Base-by-base conservation (phyloP, 1,140 invertebrate genomes). In the Drosophila miranda region DNA sequence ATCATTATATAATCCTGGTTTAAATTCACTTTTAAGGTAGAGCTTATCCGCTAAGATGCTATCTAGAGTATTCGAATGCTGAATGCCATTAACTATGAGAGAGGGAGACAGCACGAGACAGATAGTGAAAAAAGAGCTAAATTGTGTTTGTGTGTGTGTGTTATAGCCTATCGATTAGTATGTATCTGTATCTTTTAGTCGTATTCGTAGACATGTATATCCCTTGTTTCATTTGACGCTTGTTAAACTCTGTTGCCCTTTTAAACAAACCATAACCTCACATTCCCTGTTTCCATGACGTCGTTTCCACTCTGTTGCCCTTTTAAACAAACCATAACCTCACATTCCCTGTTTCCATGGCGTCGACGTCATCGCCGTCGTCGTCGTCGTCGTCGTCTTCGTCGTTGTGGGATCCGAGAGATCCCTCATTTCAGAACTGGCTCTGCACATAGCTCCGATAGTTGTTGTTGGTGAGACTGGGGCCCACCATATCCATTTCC, bases 141-240 rank as follows among this genome's bases (percentile, higher is more conserved):
- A 13, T 1, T 38, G 34, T n/a, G n/a, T n/a, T n/a, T n/a, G n/a
- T 38, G 3, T 13, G 19, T 19, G 19, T 26, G 23, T 11, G 14
- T 28, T 61, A 72, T 72, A 72, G 50, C 13, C 48, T 80, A 73
- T 23, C 44, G 48, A 42, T 71, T 78, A 82, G 61, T 67, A 57
- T 75, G 75, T 52, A 45, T 50, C 56, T 75, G 60, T 50, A 54
- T 67, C 43, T 57, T 13, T 61, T 67, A 44, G 50, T 59, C 64
- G 61, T 81, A 76, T 79, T 62, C 75, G 66, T 84, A 84, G 79
- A 84, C 74, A 74, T 88, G 88, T 84, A 75, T 88, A 88, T 90
- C 88, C 88, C 88, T 90, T 90, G 88, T 90, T 90, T 90, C 88
- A 90, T 90, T 90, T 90, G 78, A 90, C 82, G 82, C 82, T 87